Evolutionary conservation across 2,888 invertebrate species (phyloP).

Genomic region (Amphimallon solstitiale): DNA sequence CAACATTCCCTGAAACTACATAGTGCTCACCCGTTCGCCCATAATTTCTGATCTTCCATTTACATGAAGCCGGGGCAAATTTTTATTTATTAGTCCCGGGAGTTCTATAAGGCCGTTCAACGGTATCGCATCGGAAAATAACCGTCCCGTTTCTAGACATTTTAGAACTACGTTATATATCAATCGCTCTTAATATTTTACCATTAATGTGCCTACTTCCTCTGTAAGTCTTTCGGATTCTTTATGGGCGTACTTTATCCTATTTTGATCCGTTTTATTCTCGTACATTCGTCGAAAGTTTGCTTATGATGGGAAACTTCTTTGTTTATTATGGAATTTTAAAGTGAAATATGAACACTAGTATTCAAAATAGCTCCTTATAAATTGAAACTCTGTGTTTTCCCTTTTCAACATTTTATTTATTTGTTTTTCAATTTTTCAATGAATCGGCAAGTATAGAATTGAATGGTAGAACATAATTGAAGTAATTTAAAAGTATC

Average conservation of each 20-base stretch:
- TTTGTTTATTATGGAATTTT: neutral
- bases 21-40: neutral
- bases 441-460: too few relatives aligned
- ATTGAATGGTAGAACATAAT: too few relatives aligned
- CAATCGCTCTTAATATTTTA: slow-evolving; percentile 11
- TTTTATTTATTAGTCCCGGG: slow-evolving; percentile 35
- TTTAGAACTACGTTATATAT: slow-evolving; percentile 15
- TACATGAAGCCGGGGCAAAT: slow-evolving; percentile 36
- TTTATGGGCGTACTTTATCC: neutral
- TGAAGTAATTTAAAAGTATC: too few relatives aligned
- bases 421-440: too few relatives aligned
- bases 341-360: neutral
- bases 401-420: too few relatives aligned
- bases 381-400: too few relatives aligned
- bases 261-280: neutral
- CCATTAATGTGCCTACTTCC: neutral
- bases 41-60: slow-evolving; percentile 35
- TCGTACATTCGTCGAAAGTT: slow-evolving; percentile 36
- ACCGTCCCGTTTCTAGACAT: slow-evolving; percentile 6
- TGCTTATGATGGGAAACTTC: too few relatives aligned
- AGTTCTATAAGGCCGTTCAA: slow-evolving; percentile 18
- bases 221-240: neutral
- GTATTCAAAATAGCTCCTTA: neutral
- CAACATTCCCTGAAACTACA: neutral
- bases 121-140: neutral